Base-by-base conservation (phyloP, 2,113 vertebrate species). In the Notarius lentiginosus region DNA sequence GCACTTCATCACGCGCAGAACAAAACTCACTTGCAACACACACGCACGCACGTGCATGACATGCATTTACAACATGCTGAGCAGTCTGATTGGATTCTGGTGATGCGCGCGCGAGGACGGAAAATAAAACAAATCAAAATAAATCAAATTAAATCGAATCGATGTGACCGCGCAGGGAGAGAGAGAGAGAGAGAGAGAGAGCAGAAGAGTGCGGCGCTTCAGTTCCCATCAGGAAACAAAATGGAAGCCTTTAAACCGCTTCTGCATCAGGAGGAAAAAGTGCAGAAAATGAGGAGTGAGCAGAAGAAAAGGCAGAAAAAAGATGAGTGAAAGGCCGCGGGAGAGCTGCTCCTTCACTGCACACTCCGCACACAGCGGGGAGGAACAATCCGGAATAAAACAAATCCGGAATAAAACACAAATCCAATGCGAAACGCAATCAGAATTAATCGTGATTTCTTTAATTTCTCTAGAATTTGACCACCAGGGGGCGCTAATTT, bases 401-500 rank as follows among this genome's bases (percentile, higher is more conserved):
- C 7, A 76, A 34, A 9, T 1, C 10, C 1, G 27, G 0, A 6
- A 55, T 4, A 79, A 27, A 75, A 20, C 77, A 65, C 84, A 55
- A n/a, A 58, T 53, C 5, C 14, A 34, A 18, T 80, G 81, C 61
- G 27, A 87, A 79, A 83, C 41, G 49, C 82, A 76, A 83, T 77
- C 60, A 91, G 79, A 90, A 91, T 94, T 90, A 94, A 95, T 94
- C 94, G 93, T 91, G 94, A 95, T 97, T 96, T 91, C 96, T 91
- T 93, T 89, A 91, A 93, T 95, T 95, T 95, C 90, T 85, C 90
- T 89, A 92, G 94, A 96, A 95, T 94, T 93, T 92, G 90, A 96
- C 97, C 93, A 95, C 93, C 97, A 96, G 95, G 41, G 95, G 97
- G 97, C 97, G 97, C 95, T 93, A 95, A 94, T 92, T 93, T 94